Percentiles rank a stretch among this genome's conserved stretches.
These are phyloP conservation scores for Psilopogon haemacephalus DNA, from an alignment of 2,113 vertebrate species.

Conservation along the genomic window DNA sequence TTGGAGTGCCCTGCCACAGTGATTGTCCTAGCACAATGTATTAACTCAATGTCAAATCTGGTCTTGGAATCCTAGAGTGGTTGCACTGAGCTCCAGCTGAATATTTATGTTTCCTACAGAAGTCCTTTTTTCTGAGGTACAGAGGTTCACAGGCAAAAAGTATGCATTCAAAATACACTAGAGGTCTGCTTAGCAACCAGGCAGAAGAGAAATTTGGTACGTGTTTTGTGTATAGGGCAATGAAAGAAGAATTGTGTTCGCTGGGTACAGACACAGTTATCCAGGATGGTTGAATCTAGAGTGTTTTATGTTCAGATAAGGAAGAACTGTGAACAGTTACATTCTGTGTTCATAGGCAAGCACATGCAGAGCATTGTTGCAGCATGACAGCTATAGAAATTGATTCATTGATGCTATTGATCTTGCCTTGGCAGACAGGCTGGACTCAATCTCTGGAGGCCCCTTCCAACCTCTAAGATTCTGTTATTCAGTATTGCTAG, in stretches of 20 bases:
- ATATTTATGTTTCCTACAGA: neutral
- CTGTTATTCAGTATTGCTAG: no score
- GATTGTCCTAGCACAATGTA: neutral
- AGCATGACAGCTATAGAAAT: neutral
- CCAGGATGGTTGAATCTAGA: neutral
- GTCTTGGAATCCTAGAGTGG: neutral
- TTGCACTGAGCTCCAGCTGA: neutral
- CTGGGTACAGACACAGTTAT: neutral
- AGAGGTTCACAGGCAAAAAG: neutral
- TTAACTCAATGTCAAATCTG: neutral
- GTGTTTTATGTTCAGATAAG: neutral
- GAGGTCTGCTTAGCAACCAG: neutral
- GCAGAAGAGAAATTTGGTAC: neutral
- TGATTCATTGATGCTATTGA: neutral
- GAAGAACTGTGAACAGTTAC: neutral
- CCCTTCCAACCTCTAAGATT: no score
- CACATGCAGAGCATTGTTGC: neutral
- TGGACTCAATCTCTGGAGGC: no score
- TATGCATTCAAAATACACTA: neutral
- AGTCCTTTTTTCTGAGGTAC: neutral
- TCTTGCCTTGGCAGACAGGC: no score
- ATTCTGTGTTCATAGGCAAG: neutral
- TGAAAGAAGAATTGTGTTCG: neutral
- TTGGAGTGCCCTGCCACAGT: no score
- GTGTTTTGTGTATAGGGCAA: rapidly evolving